Evolutionary conservation across 2,797 vertebrate species (phyloP).

Genomic region (Harpagifer antarcticus): DNA sequence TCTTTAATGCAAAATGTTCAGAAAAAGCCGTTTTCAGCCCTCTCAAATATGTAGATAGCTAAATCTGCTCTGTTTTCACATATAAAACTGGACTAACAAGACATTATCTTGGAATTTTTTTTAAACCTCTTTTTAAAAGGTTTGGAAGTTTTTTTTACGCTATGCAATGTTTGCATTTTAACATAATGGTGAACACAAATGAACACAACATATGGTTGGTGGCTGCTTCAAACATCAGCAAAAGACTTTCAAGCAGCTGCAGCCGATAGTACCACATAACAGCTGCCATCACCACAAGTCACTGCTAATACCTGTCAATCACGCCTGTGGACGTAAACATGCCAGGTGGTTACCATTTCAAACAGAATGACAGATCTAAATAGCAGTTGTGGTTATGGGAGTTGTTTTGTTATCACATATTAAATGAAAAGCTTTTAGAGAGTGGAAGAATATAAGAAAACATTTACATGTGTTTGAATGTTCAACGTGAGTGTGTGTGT

Average conservation of each 20-base stretch:
- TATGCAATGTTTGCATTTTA: slow-evolving; percentile 5
- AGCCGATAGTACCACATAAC: slow-evolving; percentile 58
- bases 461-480: neutral
- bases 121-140: neutral
- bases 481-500: neutral
- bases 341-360: slow-evolving; percentile 35
- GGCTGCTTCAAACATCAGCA: slow-evolving; percentile 58
- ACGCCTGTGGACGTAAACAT: slow-evolving; percentile 39
- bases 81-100: too few species aligned
- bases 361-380: slow-evolving; percentile 18
- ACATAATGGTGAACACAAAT: slow-evolving; percentile 6
- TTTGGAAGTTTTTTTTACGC: neutral
- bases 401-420: slow-evolving; percentile 7
- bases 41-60: too few species aligned
- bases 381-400: slow-evolving; percentile 6
- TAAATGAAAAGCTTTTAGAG: slow-evolving; percentile 32
- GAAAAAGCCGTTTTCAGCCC: too few species aligned
- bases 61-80: too few species aligned
- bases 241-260: slow-evolving; percentile 62
- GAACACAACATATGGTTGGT: slow-evolving; percentile 48
- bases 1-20: too few species aligned
- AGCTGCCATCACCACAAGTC: slow-evolving; percentile 61
- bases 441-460: slow-evolving; percentile 22
- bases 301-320: slow-evolving; percentile 61
- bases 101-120: too few species aligned